A percentile compares a stretch with the other conserved stretches of the same genome.
These are phyloP conservation scores for Microtus richardsoni DNA, from an alignment of 2,113 vertebrate genomes.

Conservation along the genomic window DNA sequence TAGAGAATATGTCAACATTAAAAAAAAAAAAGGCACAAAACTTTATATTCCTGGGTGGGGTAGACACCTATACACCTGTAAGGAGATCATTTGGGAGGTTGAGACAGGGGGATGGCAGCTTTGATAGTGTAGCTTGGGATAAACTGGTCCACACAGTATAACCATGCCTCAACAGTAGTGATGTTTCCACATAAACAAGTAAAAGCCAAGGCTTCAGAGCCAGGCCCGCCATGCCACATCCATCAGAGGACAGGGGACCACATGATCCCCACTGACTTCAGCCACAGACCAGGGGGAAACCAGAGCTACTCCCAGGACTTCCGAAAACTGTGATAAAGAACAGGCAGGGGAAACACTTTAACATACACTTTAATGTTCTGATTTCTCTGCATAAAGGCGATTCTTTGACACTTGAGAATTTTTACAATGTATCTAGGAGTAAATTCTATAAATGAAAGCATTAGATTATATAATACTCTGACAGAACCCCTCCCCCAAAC, in stretches of 20 bases:
- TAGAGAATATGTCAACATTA: neutral
- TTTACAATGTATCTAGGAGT: neutral
- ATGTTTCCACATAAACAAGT: neutral
- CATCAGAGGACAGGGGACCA: neutral
- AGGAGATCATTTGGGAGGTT: neutral
- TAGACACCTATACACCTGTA: neutral
- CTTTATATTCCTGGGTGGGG: neutral
- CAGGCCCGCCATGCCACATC: neutral
- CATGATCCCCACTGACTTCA: neutral
- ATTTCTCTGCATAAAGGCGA: neutral
- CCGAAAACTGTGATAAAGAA: neutral
- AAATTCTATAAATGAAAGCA: neutral
- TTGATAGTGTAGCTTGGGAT: neutral
- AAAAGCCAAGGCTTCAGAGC: neutral
- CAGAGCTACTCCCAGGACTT: neutral
- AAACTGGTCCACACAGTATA: neutral
- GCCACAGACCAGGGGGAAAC: neutral
- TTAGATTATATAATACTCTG: slow-evolving; percentile 8
- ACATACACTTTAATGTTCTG: neutral
- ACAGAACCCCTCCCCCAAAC: neutral
- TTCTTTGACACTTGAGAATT: neutral
- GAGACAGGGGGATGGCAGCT: neutral
- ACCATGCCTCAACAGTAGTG: neutral
- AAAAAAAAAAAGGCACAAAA: neutral
- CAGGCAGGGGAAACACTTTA: neutral